Conservation (phyloP, 2,888 invertebrate species). For the Cybosia mesomella region DNA sequence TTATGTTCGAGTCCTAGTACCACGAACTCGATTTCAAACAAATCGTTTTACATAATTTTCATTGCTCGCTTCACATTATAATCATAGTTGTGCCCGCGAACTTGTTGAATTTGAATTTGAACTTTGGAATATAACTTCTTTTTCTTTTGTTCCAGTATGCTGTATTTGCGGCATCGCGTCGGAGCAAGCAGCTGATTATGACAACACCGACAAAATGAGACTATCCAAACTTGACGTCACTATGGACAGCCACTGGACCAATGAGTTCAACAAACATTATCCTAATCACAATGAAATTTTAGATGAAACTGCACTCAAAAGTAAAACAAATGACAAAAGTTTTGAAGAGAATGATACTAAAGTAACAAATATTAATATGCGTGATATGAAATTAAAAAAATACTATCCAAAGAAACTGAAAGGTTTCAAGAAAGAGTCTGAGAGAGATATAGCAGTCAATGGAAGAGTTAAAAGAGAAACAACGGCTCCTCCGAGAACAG, state of each 20-base stretch:
- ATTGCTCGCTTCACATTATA: too few species aligned
- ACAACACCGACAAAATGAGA: constrained; percentile 45
- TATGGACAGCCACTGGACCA: constrained; percentile 53
- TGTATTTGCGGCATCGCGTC: constrained; percentile 65
- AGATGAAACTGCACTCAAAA: constrained; percentile 28
- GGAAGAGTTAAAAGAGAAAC: constrained; percentile 63
- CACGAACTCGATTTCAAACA: too few species aligned
- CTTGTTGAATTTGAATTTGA: too few species aligned
- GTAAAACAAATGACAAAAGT: constrained; percentile 20
- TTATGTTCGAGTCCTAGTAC: too few species aligned
- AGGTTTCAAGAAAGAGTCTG: constrained; percentile 44
- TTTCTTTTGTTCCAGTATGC: constrained; percentile 73
- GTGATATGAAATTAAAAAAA: constrained; percentile 27
- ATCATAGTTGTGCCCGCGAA: too few species aligned
- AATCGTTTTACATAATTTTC: too few species aligned
- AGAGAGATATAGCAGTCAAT: constrained; percentile 36
- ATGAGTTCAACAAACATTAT: constrained; percentile 43
- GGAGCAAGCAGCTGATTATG: constrained; percentile 72
- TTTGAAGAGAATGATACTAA: constrained; percentile 27
- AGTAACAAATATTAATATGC: constrained; percentile 48
- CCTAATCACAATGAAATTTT: constrained; percentile 33
- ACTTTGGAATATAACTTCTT: background rate
- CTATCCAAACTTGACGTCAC: constrained; percentile 37
- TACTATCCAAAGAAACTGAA: background rate
- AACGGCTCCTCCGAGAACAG: constrained; percentile 56